These are phyloP conservation scores for Hycleus phaleratus DNA, from an alignment of 1,140 invertebrate genomes.

Conservation along the genomic window DNA sequence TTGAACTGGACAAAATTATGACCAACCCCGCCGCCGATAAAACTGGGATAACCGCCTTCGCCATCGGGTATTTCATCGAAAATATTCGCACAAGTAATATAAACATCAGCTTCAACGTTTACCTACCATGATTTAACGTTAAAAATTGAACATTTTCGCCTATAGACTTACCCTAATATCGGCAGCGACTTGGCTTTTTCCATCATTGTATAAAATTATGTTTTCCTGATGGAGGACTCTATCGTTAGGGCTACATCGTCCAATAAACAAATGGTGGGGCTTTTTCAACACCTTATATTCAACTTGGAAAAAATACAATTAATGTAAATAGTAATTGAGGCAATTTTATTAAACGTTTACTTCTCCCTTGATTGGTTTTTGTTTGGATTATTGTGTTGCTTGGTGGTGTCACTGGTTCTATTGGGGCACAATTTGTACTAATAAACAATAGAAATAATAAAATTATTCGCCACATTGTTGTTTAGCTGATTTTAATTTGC, in stretches of 20 bases:
- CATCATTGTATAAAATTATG: slow-evolving; percentile 32
- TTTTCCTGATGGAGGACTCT: slow-evolving; percentile 31
- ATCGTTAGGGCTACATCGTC: slow-evolving; percentile 27
- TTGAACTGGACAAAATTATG: slow-evolving; percentile 34
- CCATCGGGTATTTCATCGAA: slow-evolving; percentile 29
- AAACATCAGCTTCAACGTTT: slow-evolving; percentile 29
- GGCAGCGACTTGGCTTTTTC: slow-evolving; percentile 28
- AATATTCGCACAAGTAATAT: slow-evolving; percentile 33
- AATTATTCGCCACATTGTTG: neutral
- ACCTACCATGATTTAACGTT: slow-evolving; percentile 15
- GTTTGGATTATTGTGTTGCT: slow-evolving; percentile 5
- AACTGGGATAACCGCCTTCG: slow-evolving; percentile 29
- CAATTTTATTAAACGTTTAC: neutral
- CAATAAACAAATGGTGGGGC: slow-evolving; percentile 32
- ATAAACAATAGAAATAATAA: slow-evolving; percentile 4
- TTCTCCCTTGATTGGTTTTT: neutral
- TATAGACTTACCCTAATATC: slow-evolving; percentile 27
- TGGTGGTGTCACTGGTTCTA: slow-evolving; percentile 2
- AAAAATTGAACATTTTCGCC: neutral
- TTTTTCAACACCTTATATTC: slow-evolving; percentile 26
- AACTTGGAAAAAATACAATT: slow-evolving; percentile 23
- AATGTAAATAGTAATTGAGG: neutral
- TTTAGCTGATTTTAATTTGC: neutral
- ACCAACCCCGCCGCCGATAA: slow-evolving; percentile 29
- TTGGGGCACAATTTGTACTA: slow-evolving; percentile 4